A percentile compares a stretch with the other conserved stretches of the same genome.
These are phyloP conservation scores for Scelioninae gen. 2 DNA, from an alignment of 2,888 invertebrate species.

Conservation along the genomic window DNA sequence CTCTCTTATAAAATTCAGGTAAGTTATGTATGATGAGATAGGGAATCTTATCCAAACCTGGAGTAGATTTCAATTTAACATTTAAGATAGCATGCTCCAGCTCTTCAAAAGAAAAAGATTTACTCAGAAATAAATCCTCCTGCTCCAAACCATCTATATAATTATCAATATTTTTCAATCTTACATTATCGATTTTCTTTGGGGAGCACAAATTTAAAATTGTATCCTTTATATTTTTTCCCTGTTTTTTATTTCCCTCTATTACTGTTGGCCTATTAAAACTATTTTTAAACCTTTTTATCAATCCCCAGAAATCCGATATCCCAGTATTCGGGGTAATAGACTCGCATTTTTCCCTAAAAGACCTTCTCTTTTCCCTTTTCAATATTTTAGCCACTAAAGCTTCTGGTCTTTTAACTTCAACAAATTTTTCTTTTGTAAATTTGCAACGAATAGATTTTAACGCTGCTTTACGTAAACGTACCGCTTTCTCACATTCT, in stretches of 20 bases:
- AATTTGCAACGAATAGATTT: neutral
- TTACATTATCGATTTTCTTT: too few species aligned
- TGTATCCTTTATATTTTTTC: too few species aligned
- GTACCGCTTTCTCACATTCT: neutral
- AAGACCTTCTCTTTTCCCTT: too few species aligned
- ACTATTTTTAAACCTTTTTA: slow-evolving; percentile 1
- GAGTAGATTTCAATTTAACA: slow-evolving; percentile 20
- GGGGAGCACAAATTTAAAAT: too few species aligned
- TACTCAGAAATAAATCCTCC: slow-evolving; percentile 1
- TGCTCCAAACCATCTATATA: too few species aligned
- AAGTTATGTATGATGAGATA: slow-evolving; percentile 12
- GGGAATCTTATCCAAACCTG: slow-evolving; percentile 37
- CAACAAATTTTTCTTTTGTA: neutral
- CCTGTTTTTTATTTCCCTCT: too few species aligned
- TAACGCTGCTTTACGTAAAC: neutral
- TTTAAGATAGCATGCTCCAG: slow-evolving; percentile 2
- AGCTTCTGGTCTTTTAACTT: neutral
- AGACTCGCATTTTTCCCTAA: slow-evolving; percentile 1
- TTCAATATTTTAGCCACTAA: neutral
- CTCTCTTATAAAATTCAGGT: slow-evolving; percentile 28
- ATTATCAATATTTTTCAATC: too few species aligned
- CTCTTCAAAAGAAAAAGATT: slow-evolving; percentile 24
- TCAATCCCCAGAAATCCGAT: neutral
- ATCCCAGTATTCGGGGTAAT: neutral
- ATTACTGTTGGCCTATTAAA: neutral